Conservation (phyloP, 2,888 invertebrate genomes). For the Drosophila mulleri region DNA sequence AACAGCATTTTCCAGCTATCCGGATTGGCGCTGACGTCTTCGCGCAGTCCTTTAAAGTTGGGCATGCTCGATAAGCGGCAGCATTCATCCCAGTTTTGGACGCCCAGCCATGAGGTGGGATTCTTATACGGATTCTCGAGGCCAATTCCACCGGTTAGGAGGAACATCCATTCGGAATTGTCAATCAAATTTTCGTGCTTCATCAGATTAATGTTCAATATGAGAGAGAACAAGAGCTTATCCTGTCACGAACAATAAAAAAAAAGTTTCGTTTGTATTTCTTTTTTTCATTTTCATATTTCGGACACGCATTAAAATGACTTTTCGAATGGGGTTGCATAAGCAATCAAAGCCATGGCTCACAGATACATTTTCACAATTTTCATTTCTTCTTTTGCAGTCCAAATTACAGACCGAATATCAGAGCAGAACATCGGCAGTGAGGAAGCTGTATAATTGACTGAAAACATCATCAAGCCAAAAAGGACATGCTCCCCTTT, state of each 20-base stretch:
- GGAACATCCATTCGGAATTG: conserved; percentile 91
- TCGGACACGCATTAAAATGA: conserved; percentile 52
- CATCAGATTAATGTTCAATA: conserved; percentile 90
- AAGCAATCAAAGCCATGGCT: conserved; percentile 50
- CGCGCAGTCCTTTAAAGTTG: conserved; percentile 88
- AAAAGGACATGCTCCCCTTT: conserved; percentile 23
- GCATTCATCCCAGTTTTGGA: conserved; percentile 91
- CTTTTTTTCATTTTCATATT: neutral
- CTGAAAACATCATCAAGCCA: conserved; percentile 67
- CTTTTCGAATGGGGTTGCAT: conserved; percentile 38
- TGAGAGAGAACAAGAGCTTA: conserved; percentile 94
- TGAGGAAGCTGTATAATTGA: conserved; percentile 64
- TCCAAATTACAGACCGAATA: conserved; percentile 65
- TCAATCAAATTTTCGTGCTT: conserved; percentile 88
- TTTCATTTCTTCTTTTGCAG: conserved; percentile 14
- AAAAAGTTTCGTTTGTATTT: conserved; percentile 47
- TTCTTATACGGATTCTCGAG: conserved; percentile 90
- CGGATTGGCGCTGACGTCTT: conserved; percentile 87
- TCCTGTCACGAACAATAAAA: conserved; percentile 87
- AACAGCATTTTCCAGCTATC: conserved; percentile 90
- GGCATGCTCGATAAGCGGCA: conserved; percentile 87
- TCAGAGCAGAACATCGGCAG: conserved; percentile 32
- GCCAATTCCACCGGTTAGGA: conserved; percentile 94
- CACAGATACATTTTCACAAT: conserved; percentile 43
- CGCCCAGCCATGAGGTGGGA: conserved; percentile 90